Percentiles rank a stretch among this genome's conserved stretches.
Conservation (phyloP, 1,140 invertebrate species). For the Drosophila biarmipes region DNA sequence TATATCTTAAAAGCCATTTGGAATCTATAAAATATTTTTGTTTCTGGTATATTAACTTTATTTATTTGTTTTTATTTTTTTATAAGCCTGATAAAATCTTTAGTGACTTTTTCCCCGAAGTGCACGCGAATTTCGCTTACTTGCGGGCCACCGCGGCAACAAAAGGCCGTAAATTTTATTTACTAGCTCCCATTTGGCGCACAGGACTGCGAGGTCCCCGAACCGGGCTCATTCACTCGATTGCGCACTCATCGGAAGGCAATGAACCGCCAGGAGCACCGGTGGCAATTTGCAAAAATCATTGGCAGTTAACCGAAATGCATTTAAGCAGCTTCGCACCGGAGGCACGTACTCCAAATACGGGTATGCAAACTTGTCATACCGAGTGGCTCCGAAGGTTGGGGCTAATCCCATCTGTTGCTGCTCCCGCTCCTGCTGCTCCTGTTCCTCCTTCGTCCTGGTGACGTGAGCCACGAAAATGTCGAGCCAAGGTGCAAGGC, state of each 20-base stretch:
- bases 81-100: neutral
- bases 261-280: constrained; percentile 29
- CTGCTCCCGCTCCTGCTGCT: neutral
- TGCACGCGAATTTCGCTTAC: constrained; percentile 44
- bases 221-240: constrained; percentile 4
- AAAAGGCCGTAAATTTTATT: constrained; percentile 81
- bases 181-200: constrained; percentile 68
- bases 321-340: constrained; percentile 39
- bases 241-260: constrained; percentile 14
- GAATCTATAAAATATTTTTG: no score
- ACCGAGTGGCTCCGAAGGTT: neutral
- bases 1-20: no score
- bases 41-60: no score
- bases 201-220: constrained; percentile 22
- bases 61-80: neutral
- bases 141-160: constrained; percentile 71
- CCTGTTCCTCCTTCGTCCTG: neutral
- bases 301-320: constrained; percentile 29
- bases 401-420: constrained; percentile 35
- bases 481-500: constrained; percentile 7
- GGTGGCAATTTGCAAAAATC: constrained; percentile 40
- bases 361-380: constrained; percentile 13
- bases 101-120: neutral
- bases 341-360: constrained; percentile 12
- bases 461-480: constrained; percentile 20